phyloP scores from a whole-genome alignment of 2,113 vertebrate genomes.

The Eira barbara region DNA sequence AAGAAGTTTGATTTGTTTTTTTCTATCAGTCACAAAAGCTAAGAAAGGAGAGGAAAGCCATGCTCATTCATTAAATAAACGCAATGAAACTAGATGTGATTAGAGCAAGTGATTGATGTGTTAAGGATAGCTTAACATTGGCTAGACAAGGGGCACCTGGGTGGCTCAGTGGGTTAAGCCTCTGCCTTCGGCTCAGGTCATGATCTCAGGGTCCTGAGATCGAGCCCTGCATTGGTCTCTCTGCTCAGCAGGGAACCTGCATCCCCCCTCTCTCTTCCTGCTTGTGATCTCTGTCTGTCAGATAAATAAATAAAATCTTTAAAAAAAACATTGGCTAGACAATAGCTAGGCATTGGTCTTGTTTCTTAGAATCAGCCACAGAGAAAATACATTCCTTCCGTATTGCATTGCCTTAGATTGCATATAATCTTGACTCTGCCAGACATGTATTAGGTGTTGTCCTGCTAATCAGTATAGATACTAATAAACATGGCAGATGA shows the following conservation, averaged over 20 bases:
- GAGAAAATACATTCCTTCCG: rapidly evolving
- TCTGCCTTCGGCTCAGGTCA: no score
- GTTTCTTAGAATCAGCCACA: neutral
- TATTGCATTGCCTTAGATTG: neutral
- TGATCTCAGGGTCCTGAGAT: no score
- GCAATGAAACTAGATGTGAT: neutral
- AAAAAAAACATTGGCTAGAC: neutral
- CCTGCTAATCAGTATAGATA: neutral
- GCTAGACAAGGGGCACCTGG: no score
- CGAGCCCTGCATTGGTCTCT: no score
- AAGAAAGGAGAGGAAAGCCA: neutral
- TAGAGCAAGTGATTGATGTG: neutral
- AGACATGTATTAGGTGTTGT: neutral
- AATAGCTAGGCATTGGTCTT: neutral
- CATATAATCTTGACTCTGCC: neutral
- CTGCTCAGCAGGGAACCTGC: no score
- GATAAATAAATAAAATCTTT: no score
- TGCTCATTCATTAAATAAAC: neutral
- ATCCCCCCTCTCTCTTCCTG: no score
- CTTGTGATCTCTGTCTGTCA: no score
- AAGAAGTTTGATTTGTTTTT: neutral
- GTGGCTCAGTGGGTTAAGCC: no score
- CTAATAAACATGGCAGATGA: neutral
- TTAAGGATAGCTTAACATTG: neutral
- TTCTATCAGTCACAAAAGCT: neutral